Evolutionary conservation across 2,113 vertebrate genomes (phyloP).

Genomic region (Amphiprion ocellaris): DNA sequence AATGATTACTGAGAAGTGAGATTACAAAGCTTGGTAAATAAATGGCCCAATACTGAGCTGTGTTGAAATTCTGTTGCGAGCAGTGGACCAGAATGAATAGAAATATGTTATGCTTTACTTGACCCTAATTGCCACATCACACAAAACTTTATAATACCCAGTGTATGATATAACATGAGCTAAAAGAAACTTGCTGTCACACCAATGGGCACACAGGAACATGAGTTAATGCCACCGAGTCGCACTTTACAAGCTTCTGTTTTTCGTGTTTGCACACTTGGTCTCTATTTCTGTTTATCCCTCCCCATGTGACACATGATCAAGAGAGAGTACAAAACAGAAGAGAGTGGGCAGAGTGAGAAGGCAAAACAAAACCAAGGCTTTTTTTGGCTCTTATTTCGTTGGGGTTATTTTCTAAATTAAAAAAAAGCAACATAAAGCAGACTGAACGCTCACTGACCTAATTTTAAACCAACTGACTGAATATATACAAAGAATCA

Average conservation of each 20-base stretch:
- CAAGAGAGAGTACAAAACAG: neutral
- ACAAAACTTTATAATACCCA: neutral
- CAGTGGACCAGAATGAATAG: no score
- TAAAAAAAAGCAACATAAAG: no score
- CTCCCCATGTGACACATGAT: neutral
- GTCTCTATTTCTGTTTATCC: neutral
- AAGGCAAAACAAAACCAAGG: neutral
- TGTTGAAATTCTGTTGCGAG: neutral
- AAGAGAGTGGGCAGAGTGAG: constrained; percentile 7
- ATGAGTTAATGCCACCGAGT: neutral
- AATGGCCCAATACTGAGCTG: neutral
- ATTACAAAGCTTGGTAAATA: neutral
- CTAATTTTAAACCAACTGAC: no score
- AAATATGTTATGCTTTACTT: no score
- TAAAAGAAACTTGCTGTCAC: neutral
- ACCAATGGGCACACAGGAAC: neutral
- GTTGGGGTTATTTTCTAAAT: no score
- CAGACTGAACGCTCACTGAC: no score
- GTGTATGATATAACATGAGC: neutral
- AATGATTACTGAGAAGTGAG: neutral
- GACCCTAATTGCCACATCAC: neutral
- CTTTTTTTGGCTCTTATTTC: no score
- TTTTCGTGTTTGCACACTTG: neutral
- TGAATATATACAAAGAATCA: no score
- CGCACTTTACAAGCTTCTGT: neutral